These are phyloP conservation scores for Ceyx melanurus DNA, from an alignment of 2,113 vertebrate genomes.

Conservation along the genomic window DNA sequence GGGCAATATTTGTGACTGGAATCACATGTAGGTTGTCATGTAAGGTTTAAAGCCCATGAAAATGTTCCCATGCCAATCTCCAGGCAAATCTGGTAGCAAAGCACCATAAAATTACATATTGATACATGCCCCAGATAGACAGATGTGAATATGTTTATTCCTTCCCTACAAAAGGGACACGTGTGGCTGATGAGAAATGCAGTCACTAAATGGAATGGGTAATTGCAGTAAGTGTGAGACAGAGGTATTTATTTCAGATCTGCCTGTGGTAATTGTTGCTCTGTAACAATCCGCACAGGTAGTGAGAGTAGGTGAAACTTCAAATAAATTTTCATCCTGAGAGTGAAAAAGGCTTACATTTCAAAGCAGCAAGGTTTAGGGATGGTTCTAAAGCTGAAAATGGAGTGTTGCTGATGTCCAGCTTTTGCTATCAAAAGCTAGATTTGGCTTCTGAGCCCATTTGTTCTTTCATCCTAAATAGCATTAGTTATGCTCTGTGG, in stretches of 20 bases:
- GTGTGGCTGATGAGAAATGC: not conserved
- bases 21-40: not conserved
- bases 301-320: not conserved
- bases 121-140: not conserved
- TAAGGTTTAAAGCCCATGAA: not conserved
- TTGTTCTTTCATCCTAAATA: not conserved
- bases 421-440: not conserved
- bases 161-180: not conserved
- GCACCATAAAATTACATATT: rapidly evolving
- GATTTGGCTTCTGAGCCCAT: not conserved
- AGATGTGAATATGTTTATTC: not conserved
- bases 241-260: not conserved
- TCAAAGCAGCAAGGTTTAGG: not conserved
- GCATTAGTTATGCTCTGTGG: not conserved
- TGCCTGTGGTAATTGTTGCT: not conserved
- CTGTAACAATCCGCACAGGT: not conserved
- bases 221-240: not conserved
- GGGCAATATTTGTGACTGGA: not conserved
- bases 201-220: not conserved
- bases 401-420: not conserved
- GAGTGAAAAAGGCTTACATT: not conserved
- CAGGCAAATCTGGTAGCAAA: not conserved
- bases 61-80: not conserved
- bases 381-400: not conserved
- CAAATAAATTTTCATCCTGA: not conserved